A percentile compares a stretch with the other conserved stretches of the same genome.
These are phyloP conservation scores for Ellobius talpinus DNA, from an alignment of 2,113 vertebrate genomes.

Conservation along the genomic window DNA sequence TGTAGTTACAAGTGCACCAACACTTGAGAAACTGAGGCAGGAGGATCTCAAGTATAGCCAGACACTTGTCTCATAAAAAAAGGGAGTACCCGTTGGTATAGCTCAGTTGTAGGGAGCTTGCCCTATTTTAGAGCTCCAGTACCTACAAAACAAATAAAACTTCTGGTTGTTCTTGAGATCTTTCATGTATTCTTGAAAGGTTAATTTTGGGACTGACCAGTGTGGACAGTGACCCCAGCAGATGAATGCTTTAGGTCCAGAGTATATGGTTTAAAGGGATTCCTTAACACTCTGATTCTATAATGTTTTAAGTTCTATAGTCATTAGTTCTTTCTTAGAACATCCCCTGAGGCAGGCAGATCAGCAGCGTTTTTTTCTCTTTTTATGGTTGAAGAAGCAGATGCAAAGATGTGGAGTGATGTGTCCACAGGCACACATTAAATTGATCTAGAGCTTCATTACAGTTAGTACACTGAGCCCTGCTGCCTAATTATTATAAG, in stretches of 20 bases:
- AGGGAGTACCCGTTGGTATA: not conserved
- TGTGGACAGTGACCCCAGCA: not conserved
- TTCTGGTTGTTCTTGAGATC: slow-evolving; percentile 11
- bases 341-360: slow-evolving; percentile 50
- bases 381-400: slow-evolving; percentile 64
- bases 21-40: not conserved
- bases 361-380: slow-evolving; percentile 63
- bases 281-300: slow-evolving; percentile 2
- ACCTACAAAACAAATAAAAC: not conserved
- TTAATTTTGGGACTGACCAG: slow-evolving; percentile 34
- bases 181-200: not conserved
- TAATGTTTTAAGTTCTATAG: slow-evolving; percentile 47
- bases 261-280: slow-evolving; percentile 8
- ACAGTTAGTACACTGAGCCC: slow-evolving; percentile 29
- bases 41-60: not conserved
- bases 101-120: not conserved
- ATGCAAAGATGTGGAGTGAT: slow-evolving; percentile 61
- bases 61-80: not conserved
- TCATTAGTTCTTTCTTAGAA: slow-evolving; percentile 55
- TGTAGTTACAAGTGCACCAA: not conserved
- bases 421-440: slow-evolving; percentile 51
- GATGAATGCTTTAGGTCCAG: slow-evolving; percentile 32
- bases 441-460: slow-evolving; percentile 36
- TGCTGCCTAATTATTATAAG: not conserved
- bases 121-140: not conserved